Conservation (phyloP, 2,888 invertebrate genomes). For the Papilio demoleus region DNA sequence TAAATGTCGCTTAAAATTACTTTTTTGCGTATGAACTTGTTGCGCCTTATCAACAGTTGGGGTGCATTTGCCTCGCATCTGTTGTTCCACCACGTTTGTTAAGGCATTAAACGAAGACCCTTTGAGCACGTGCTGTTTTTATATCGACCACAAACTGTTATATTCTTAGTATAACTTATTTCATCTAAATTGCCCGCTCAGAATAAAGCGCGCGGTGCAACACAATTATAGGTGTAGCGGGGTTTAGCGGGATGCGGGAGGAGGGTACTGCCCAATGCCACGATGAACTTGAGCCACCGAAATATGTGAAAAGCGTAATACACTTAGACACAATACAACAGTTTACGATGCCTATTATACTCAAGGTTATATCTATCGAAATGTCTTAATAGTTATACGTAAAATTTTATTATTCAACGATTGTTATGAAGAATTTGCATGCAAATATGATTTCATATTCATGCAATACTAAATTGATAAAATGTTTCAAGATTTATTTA, state of each 20-base stretch:
- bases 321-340: slow-evolving; percentile 26
- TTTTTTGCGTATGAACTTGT: slow-evolving; percentile 36
- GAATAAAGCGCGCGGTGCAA: no score
- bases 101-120: slow-evolving; percentile 38
- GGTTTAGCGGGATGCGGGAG: no score
- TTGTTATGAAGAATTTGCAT: not conserved
- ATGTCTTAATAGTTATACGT: slow-evolving; percentile 1
- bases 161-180: slow-evolving; percentile 42
- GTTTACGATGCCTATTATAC: not conserved
- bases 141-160: slow-evolving; percentile 45
- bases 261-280: no score
- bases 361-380: slow-evolving; percentile 6
- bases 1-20: not conserved
- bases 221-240: no score
- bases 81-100: slow-evolving; percentile 25
- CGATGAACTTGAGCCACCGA: no score
- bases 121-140: slow-evolving; percentile 54
- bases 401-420: not conserved
- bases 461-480: not conserved
- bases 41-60: slow-evolving; percentile 32
- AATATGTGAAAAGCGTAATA: slow-evolving; percentile 32
- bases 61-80: slow-evolving; percentile 36
- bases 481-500: not conserved
- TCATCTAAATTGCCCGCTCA: no score
- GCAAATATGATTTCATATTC: not conserved